phyloP scores from a whole-genome alignment of 2,888 invertebrate species.

The Hydraecia micacea region DNA sequence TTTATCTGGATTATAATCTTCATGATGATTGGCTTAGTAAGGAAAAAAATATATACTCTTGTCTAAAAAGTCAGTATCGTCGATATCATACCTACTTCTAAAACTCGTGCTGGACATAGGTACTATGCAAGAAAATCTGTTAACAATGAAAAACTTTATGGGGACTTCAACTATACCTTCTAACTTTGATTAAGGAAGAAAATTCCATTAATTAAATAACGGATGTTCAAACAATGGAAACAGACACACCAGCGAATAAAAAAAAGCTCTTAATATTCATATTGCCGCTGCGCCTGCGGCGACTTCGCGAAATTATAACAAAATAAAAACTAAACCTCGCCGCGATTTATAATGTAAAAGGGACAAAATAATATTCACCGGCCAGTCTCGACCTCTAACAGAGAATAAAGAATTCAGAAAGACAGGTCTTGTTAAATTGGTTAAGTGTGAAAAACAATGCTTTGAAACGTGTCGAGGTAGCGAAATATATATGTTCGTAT shows the following conservation, averaged over 20 bases:
- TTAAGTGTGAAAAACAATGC: constrained; percentile 77
- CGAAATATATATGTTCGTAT: constrained; percentile 84
- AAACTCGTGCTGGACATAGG: neutral
- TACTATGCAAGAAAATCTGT: neutral
- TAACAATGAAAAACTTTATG: neutral
- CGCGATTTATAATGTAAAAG: constrained; percentile 85
- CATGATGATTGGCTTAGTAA: neutral
- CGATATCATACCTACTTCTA: neutral
- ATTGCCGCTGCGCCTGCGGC: constrained; percentile 84
- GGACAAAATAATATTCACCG: constrained; percentile 76
- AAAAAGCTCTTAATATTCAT: constrained; percentile 86
- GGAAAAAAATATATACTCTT: neutral
- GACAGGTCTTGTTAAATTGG: constrained; percentile 69
- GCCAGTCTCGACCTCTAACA: constrained; percentile 65
- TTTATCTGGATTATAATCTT: neutral
- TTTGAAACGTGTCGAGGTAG: constrained; percentile 73
- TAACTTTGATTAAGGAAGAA: neutral
- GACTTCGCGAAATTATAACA: constrained; percentile 88
- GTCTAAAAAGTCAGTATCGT: neutral
- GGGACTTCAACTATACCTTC: no score
- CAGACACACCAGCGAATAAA: constrained; percentile 66
- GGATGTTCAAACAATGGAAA: constrained; percentile 70
- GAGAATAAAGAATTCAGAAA: constrained; percentile 9
- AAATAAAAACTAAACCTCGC: constrained; percentile 85
- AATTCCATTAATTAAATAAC: constrained; percentile 34